Evolutionary conservation across 2,888 invertebrate species (phyloP).

Genomic region (Chrysolina oricalcia): DNA sequence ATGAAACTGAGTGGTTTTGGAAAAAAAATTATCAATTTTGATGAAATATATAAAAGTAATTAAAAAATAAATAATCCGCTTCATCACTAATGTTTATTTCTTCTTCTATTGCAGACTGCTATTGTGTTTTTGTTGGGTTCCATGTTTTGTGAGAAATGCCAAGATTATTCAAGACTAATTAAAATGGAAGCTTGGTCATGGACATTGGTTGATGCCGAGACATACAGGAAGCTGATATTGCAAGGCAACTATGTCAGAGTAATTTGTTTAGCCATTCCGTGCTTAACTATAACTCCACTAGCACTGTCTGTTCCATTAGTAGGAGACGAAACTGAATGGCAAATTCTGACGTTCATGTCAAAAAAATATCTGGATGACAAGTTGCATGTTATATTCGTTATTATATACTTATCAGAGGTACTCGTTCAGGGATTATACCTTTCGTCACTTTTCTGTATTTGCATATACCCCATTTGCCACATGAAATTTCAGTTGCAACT

Average conservation of each 20-base stretch:
- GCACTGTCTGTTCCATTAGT: not conserved
- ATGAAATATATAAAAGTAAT: no score
- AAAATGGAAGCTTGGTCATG: slow-evolving; percentile 3
- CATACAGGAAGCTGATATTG: not conserved
- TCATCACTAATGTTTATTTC: no score
- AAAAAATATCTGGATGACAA: not conserved
- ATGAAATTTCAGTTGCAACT: not conserved
- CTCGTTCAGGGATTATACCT: not conserved
- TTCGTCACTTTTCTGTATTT: not conserved
- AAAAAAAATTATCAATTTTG: no score
- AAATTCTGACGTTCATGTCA: not conserved
- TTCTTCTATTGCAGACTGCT: not conserved
- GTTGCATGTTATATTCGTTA: not conserved
- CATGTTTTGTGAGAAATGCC: not conserved
- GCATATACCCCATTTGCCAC: not conserved
- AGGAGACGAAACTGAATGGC: slow-evolving; percentile 11
- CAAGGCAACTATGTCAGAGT: not conserved
- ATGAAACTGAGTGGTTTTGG: no score
- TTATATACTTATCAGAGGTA: not conserved
- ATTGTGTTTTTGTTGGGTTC: not conserved
- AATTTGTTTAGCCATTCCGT: not conserved
- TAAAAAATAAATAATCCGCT: no score
- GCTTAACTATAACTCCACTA: not conserved
- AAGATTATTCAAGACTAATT: not conserved
- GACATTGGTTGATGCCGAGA: not conserved